A percentile compares a stretch with the other conserved stretches of the same genome.
phyloP scores from a whole-genome alignment of 2,888 invertebrate genomes.

The Odontocolon sp. region DNA sequence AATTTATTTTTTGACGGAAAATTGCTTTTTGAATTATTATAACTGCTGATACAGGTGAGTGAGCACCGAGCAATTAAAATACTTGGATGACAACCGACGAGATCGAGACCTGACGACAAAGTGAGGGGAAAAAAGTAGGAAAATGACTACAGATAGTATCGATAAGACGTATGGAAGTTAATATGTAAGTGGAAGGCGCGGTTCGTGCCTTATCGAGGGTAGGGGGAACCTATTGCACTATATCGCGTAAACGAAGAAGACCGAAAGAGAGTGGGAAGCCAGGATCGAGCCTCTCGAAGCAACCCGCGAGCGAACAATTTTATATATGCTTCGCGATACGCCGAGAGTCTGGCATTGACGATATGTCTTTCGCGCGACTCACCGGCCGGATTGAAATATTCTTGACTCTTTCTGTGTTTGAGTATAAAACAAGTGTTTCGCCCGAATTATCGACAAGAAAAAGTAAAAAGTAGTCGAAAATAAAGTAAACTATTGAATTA shows the following conservation, averaged over 20 bases:
- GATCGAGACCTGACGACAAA: neutral
- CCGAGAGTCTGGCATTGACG: constrained; percentile 49
- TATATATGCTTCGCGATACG: constrained; percentile 49
- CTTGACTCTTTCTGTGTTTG: neutral
- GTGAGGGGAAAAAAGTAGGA: constrained; percentile 1
- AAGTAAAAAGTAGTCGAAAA: neutral
- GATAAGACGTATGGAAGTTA: neutral
- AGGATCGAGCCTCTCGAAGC: constrained; percentile 44
- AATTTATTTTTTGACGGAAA: neutral
- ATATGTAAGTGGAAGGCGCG: neutral
- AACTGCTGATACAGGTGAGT: constrained; percentile 18
- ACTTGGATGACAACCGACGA: neutral
- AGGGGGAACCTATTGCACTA: constrained; percentile 4
- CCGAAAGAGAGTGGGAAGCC: constrained; percentile 43
- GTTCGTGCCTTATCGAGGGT: neutral
- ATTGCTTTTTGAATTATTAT: too few species aligned
- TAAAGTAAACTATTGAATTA: neutral
- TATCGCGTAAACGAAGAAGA: neutral
- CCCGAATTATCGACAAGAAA: neutral
- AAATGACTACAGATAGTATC: too few species aligned
- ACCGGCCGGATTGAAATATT: constrained; percentile 13
- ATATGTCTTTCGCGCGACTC: constrained; percentile 47
- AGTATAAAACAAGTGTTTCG: constrained; percentile 6
- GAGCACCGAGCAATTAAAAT: neutral
- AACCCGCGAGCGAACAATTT: constrained; percentile 51